These are phyloP conservation scores for Therioaphis trifolii DNA, from an alignment of 2,888 invertebrate genomes.

Conservation along the genomic window DNA sequence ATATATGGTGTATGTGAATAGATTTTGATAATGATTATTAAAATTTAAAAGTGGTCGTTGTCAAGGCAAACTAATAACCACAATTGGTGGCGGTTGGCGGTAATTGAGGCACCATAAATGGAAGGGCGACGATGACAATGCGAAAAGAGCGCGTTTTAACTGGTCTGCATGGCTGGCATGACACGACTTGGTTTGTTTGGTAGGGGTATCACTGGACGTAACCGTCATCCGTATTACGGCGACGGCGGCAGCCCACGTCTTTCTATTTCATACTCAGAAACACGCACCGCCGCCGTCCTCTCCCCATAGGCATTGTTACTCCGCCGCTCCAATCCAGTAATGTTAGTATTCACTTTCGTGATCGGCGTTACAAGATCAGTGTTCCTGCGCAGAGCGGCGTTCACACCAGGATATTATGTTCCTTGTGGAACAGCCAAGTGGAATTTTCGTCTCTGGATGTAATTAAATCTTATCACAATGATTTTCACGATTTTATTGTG, in stretches of 20 bases:
- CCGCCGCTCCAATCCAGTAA: slow-evolving; percentile 27
- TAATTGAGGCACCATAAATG: slow-evolving; percentile 62
- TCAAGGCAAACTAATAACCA: slow-evolving; percentile 61
- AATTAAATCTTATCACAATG: slow-evolving; percentile 50
- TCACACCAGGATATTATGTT: slow-evolving; percentile 42
- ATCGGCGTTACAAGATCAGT: slow-evolving; percentile 47
- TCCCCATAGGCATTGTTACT: not conserved
- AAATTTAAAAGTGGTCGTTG: slow-evolving; percentile 60
- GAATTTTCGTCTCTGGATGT: slow-evolving; percentile 21
- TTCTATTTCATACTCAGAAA: slow-evolving; percentile 53
- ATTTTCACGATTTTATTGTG: slow-evolving; percentile 28
- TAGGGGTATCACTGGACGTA: slow-evolving; percentile 57
- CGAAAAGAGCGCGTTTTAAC: slow-evolving; percentile 62
- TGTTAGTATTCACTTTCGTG: slow-evolving; percentile 60
- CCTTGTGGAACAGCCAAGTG: slow-evolving; percentile 3
- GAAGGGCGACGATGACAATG: slow-evolving; percentile 63
- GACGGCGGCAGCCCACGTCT: slow-evolving; percentile 59
- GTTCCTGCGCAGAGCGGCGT: slow-evolving; percentile 15
- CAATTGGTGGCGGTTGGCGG: slow-evolving; percentile 53
- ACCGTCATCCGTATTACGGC: slow-evolving; percentile 59
- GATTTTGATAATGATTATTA: slow-evolving; percentile 58
- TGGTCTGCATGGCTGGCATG: slow-evolving; percentile 55
- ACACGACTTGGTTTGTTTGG: slow-evolving; percentile 40
- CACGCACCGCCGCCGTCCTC: slow-evolving; percentile 20
- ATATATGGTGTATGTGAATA: not conserved